A percentile compares a stretch with the other conserved stretches of the same genome.
phyloP scores from a whole-genome alignment of 2,113 vertebrate genomes.

The Poecile atricapillus region DNA sequence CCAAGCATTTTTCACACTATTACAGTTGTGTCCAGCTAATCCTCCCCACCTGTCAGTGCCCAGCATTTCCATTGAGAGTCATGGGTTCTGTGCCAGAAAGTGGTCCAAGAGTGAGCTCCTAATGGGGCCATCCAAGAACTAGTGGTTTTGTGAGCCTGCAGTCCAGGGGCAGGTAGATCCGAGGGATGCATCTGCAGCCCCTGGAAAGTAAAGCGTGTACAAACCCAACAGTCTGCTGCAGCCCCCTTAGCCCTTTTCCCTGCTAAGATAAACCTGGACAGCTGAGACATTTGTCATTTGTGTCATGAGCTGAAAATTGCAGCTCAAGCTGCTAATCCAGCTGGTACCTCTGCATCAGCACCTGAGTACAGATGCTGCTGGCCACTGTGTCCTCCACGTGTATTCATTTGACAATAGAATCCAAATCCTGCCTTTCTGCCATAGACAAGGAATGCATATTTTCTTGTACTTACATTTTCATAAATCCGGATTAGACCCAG shows the following conservation, averaged over 20 bases:
- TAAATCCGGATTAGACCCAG: neutral
- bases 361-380: neutral
- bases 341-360: neutral
- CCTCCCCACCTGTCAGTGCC: neutral
- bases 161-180: neutral
- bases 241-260: neutral
- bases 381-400: rapidly evolving
- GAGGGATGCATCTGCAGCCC: neutral
- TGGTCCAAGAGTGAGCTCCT: neutral
- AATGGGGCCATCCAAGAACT: neutral
- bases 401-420: neutral
- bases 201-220: neutral
- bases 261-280: neutral
- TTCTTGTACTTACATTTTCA: neutral
- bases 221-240: neutral
- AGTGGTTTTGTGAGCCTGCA: neutral
- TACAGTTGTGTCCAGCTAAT: neutral
- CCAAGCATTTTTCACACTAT: neutral
- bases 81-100: neutral
- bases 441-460: rapidly evolving
- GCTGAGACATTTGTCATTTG: neutral
- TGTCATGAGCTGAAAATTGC: neutral
- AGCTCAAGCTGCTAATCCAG: neutral
- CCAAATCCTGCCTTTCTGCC: neutral
- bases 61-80: neutral